Conservation (phyloP, 2,113 vertebrate genomes). For the Gopherus flavomarginatus region DNA sequence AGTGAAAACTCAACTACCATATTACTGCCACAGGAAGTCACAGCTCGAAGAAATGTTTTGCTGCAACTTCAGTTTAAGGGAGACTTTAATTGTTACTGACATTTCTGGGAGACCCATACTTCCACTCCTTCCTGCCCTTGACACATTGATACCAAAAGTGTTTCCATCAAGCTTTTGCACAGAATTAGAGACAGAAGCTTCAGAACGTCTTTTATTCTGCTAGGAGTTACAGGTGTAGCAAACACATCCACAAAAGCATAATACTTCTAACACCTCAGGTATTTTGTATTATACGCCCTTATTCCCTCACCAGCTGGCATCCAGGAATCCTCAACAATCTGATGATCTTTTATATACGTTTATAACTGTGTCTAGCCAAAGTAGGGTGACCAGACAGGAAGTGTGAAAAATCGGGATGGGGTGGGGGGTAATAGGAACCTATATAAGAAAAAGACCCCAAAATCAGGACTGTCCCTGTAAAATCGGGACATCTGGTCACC, state of each 20-base stretch:
- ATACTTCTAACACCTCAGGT: neutral
- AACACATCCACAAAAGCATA: neutral
- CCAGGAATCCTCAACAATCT: neutral
- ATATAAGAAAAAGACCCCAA: no score
- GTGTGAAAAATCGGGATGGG: no score
- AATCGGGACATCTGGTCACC: no score
- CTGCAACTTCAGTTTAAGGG: neutral
- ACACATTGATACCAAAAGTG: neutral
- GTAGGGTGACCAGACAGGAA: no score
- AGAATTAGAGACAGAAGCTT: neutral
- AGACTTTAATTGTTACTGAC: neutral
- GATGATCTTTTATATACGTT: neutral
- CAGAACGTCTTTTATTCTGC: neutral
- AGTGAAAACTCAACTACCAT: conserved; percentile 1
- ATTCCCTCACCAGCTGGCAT: neutral
- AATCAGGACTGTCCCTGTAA: no score
- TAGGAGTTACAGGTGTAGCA: neutral
- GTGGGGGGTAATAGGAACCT: no score
- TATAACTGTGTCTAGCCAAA: neutral
- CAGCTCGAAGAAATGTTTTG: conserved; percentile 11
- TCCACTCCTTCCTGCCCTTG: neutral
- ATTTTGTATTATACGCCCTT: neutral
- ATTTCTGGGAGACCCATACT: neutral
- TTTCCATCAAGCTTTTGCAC: neutral
- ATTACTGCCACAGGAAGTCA: conserved; percentile 1